Evolutionary conservation across 64 coral and sea anemone genomes (phyloP).

Genomic region (Montipora foliosa): DNA sequence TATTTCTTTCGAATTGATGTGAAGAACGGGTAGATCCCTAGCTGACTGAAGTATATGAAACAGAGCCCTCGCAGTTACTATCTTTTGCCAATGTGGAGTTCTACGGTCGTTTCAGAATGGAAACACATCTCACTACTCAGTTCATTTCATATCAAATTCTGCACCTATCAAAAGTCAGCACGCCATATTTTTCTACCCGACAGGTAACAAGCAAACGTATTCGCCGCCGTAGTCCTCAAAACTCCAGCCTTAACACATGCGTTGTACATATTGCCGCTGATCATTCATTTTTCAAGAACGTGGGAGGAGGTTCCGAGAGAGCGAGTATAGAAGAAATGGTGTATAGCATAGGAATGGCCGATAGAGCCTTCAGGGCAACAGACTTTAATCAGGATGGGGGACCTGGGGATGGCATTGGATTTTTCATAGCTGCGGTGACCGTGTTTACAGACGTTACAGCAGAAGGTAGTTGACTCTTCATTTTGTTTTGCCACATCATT

Average conservation of each 20-base stretch:
- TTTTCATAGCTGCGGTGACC: slow-evolving; percentile 72
- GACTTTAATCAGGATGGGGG: slow-evolving; percentile 92
- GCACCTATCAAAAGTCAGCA: too few species aligned
- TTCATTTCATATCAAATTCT: too few species aligned
- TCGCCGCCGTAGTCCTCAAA: not conserved
- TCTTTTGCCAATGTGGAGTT: too few species aligned
- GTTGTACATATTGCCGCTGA: slow-evolving; percentile 89
- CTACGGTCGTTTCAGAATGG: too few species aligned
- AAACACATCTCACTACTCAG: too few species aligned
- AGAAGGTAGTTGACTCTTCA: slow-evolving; percentile 59
- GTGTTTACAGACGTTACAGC: slow-evolving; percentile 73
- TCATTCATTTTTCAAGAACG: slow-evolving; percentile 74
- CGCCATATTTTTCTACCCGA: not conserved
- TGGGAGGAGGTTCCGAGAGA: slow-evolving; percentile 55
- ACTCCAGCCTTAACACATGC: slow-evolving; percentile 53
- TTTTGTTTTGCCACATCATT: not conserved
- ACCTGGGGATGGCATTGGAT: slow-evolving; percentile 84
- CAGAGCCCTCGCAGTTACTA: too few species aligned
- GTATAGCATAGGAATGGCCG: slow-evolving; percentile 74
- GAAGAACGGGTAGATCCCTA: too few species aligned
- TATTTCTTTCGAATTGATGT: too few species aligned
- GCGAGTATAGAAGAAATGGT: slow-evolving; percentile 85
- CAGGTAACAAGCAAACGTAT: not conserved
- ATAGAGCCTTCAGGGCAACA: slow-evolving; percentile 86
- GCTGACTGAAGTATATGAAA: too few species aligned